phyloP scores from a whole-genome alignment of 2,113 vertebrate genomes.

The Cinclus cinclus region DNA sequence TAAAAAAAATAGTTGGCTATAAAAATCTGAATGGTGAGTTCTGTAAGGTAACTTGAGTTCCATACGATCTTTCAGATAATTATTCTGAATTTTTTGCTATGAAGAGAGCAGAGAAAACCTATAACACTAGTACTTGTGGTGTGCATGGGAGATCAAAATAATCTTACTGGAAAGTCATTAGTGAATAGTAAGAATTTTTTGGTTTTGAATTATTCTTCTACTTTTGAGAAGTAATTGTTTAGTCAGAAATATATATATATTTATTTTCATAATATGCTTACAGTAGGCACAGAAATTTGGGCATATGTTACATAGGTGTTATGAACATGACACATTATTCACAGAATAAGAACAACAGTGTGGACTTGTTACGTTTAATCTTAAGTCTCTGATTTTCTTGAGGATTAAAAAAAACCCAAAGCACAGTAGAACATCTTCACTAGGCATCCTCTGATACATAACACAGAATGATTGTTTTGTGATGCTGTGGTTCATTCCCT shows the following conservation, averaged over 20 bases:
- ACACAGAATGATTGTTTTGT: background rate
- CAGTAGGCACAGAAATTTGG: background rate
- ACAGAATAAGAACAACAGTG: background rate
- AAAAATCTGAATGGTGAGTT: background rate
- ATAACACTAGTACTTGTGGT: background rate
- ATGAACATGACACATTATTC: rapidly evolving
- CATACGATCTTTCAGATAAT: background rate
- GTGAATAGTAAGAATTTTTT: background rate
- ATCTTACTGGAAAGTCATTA: background rate
- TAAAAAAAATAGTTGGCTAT: background rate
- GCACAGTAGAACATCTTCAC: background rate
- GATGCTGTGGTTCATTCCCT: background rate
- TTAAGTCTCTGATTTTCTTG: background rate
- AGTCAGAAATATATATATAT: background rate
- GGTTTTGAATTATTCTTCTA: background rate
- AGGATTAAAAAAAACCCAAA: background rate
- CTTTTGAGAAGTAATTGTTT: background rate
- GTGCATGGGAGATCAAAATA: background rate
- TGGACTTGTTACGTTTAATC: background rate
- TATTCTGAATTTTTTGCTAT: background rate
- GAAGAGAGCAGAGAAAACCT: background rate
- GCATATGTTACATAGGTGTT: background rate
- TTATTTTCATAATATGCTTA: background rate
- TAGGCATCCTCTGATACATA: background rate
- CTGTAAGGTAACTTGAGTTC: background rate